phyloP scores from a whole-genome alignment of 2,797 vertebrate genomes.

The Vireo griseus region DNA sequence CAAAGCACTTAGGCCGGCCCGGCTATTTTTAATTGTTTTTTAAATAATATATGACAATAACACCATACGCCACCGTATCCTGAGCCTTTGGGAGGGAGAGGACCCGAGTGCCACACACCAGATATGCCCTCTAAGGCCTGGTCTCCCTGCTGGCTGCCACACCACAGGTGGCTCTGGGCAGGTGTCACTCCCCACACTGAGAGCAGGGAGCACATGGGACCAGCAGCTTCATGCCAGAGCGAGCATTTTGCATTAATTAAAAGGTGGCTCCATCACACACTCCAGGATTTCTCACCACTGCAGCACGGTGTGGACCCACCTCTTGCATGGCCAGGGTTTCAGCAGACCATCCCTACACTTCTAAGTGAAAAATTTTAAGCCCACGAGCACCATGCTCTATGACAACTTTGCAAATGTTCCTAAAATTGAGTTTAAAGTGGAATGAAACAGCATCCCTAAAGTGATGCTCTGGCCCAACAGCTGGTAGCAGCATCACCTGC shows the following conservation, averaged over 20 bases:
- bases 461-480: neutral
- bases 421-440: neutral
- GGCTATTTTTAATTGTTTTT: neutral
- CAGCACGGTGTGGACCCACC: rapidly evolving
- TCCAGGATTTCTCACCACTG: neutral
- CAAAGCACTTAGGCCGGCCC: neutral
- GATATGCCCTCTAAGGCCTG: neutral
- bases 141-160: neutral
- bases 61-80: rapidly evolving
- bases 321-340: neutral
- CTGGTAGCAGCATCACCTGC: neutral
- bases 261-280: neutral
- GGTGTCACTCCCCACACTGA: neutral
- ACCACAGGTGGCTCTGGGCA: neutral
- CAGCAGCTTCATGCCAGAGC: neutral
- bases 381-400: neutral
- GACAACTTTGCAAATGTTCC: neutral
- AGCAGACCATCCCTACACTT: neutral
- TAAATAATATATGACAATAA: neutral
- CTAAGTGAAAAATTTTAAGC: neutral
- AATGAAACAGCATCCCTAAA: neutral
- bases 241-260: neutral
- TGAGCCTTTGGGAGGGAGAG: neutral
- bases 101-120: rapidly evolving
- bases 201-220: neutral